Base-by-base conservation (phyloP, 2,888 invertebrate species). In the Blera fallax region DNA sequence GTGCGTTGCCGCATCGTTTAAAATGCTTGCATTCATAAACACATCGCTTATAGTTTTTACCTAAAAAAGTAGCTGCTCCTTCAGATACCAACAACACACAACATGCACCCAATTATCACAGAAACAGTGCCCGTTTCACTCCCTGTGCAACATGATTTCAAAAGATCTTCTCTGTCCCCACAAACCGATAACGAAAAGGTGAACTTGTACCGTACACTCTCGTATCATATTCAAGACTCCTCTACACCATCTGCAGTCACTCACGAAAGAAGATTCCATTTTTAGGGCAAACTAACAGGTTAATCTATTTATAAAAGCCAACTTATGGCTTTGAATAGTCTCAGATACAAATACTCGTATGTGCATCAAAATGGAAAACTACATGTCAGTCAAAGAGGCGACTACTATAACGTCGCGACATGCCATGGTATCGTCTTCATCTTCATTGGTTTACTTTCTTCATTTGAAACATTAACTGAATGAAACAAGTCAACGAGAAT, bases 251-350 rank as follows among this genome's bases (percentile, higher is more conserved):
- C n/a, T n/a, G n/a, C n/a, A n/a, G n/a, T n/a, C n/a, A n/a, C n/a
- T n/a, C n/a, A n/a, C n/a, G 11, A 24, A 29, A 67, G 5, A 62
- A 48, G 48, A 64, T 34, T 27, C 32, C 34, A 58, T 70, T 80
- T 84, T 74, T 80, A 80, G 80, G 80, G 65, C 69, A 74, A 69
- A 18, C 80, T 52, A 74, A 84, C 80, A 74, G 74, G 79, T 84
- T 79, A 74, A 70, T 79, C 84, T 74, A 79, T 84, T 84, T 79
- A 76, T 80, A 84, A 80, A 65, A 74, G 16, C 5, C 45, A 43
- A 14, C 37, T 54, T 67, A 50, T 64, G 43, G 32, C 1, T 60
- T 64, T 16, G 32, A 52, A 67, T 16, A 21, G 64, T 11, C 64
- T 32, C 10, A 52, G 52, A 60, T 58, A 32, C 58, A 8, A 48